Base-by-base conservation (phyloP, 2,113 vertebrate species). In the Limanda limanda region DNA sequence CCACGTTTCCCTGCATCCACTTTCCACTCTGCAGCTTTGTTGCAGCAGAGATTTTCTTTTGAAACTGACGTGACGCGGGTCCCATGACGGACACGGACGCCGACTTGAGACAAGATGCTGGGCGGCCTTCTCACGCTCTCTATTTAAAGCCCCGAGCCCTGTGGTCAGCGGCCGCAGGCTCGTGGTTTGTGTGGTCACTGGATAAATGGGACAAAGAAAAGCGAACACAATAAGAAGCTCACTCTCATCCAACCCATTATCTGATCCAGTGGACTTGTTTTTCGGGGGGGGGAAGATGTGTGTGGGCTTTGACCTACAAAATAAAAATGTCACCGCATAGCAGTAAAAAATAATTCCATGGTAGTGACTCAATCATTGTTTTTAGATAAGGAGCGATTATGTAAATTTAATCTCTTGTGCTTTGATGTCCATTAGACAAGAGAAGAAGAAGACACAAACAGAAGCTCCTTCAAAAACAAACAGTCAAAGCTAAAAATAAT, bases 101-200 rank as follows among this genome's bases (percentile, higher is more conserved):
- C 0, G 65, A 72, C 87, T 82, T 90, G 88, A 89, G 90, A 89
- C 66, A 9, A 75, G 73, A 90, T 61, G 71, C 77, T 59, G 42
- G 20, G 71, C 17, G 47, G 37, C 82, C 81, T 93, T 93, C 93
- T 94, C 93, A 92, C 84, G 83, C 56, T 56, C 64, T 84, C 85
- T 90, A 93, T 94, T 94, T 91, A 89, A 90, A 91, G 90, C 37
- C 17, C 10, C 6, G n/a, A 69, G 86, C 79, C 76, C 83, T 57
- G 60, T 88, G 84, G 89, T 88, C 81, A 88, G 82, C 69, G 70
- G 78, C 81, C 74, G 82, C 60, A 82, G 76, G 81, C 81, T 68
- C 79, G 81, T 68, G 81, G 86, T 84, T 78, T 73, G 64, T 74
- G 78, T 75, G 82, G 82, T 69, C 72, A 51, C 31, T 68, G 59